Evolutionary conservation across 2,888 invertebrate species (phyloP).

Genomic region (Clitarchus hookeri): DNA sequence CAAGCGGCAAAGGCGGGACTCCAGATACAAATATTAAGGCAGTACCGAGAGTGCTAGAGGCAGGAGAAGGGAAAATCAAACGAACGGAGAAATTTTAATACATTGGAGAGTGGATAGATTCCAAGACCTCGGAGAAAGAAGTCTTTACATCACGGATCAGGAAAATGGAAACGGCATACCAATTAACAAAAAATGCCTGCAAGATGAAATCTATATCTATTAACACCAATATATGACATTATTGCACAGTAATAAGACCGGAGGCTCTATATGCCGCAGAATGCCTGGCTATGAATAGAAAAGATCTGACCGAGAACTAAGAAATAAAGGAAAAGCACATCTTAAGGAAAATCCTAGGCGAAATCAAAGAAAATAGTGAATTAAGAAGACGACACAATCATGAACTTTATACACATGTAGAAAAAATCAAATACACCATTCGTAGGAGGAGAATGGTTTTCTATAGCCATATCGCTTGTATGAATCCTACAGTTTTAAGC

Average conservation of each 20-base stretch:
- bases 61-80: neutral
- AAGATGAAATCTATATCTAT: neutral
- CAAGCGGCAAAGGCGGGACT: slow-evolving; percentile 8
- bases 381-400: neutral
- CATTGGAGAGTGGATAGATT: neutral
- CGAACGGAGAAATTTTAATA: neutral
- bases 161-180: slow-evolving; percentile 25
- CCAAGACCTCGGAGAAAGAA: slow-evolving; percentile 22
- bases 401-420: neutral
- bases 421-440: neutral
- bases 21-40: slow-evolving; percentile 4
- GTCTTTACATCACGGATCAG: neutral
- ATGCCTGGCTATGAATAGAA: slow-evolving; percentile 23
- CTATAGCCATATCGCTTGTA: neutral
- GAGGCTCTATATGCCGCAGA: slow-evolving; percentile 24
- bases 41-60: neutral
- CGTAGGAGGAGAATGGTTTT: neutral
- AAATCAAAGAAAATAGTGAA: neutral
- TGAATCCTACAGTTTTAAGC: neutral
- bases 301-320: slow-evolving; percentile 25
- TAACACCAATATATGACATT: neutral
- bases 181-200: neutral
- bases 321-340: slow-evolving; percentile 24
- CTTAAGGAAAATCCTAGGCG: slow-evolving; percentile 10
- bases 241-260: slow-evolving; percentile 22